Evolutionary conservation across 2,888 invertebrate genomes (phyloP), one percentile per base, ranked within the genome.

Genomic region (Epinotia ramella): DNA sequence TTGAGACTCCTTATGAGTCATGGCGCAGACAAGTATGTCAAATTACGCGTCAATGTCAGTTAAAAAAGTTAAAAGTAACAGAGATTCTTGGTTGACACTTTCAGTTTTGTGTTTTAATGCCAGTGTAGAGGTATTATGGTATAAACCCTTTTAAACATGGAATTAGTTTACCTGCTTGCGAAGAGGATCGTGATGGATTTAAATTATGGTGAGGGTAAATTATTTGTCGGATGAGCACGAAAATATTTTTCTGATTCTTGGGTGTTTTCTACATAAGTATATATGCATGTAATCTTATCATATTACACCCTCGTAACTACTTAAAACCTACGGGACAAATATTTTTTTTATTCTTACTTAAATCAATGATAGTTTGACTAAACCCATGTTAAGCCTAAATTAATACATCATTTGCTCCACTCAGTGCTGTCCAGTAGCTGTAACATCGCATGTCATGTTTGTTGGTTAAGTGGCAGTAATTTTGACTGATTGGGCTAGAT

Each of bases 401-500:
- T 44, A 40, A 57, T 68, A 57, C 57, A 44, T 68, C 59, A 57
- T 33, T 67, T 20, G 18, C 56, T 40, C 40, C 13, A 28, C 56
- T 67, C 28, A 44, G n/a, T 60, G 16, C 60, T 12, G 7, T 40
- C 53, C 53, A n/a, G 69, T 69, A 69, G 59, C 69, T 60, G 24
- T 60, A 28, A 11, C 44, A 60, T 69, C 46, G 69, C 69, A 57
- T 69, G 60, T 69, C 69, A 57, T n/a, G 57, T 59, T 28, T 16
- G 24, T 57, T 18, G 44, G 12, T 46, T 63, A 24, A 44, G 59
- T 18, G 53, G 49, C n/a, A 24, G 46, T 70, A 53, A 63, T 64
- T 71, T 71, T 71, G 71, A 53, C 62, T 71, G 28, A 69, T 69
- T 69, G 69, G 59, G 24, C 53, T 53, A 63, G 63, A 64, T 71